Base-by-base conservation (phyloP, 2,888 invertebrate species). In the Dyspetes luteomarginatus region DNA sequence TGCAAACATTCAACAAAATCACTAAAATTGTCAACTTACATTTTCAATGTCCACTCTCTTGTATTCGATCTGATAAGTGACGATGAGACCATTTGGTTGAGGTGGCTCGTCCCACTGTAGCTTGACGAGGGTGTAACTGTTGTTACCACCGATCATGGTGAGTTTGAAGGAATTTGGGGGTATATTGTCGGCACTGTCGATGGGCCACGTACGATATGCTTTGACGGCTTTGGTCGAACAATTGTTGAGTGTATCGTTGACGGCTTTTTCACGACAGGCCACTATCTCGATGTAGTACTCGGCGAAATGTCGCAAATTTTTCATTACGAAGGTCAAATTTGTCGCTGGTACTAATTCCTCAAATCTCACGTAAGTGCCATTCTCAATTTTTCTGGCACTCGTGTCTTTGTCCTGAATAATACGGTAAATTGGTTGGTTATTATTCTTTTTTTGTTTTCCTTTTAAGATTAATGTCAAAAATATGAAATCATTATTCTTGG, bases 41-140 rank as follows among this genome's bases (percentile, higher is more conserved):
- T 95, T 94, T 88, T 94, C 94, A 52, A 95, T 94, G 77, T 96
- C 96, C 26, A 95, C 93, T 67, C 94, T 93, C 82, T 94, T 94
- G 89, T 96, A 97, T 84, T 95, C 94, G 68, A 98, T 95, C 82
- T 95, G 94, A 92, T 98, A 99, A 0, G 96, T 95, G 50, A 97
- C 94, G 56, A 98, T 95, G 78, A 96, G 94, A 1, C 99, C 98
- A 91, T 99, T 99, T 0, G 99, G 98, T 82, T 95, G 93, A 22
- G 90, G 86, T 0, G 99, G 98, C 85, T 96, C 95, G 1, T 94
- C 93, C 99, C 99, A 99, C 26, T 93, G 93, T 2, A 97, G 92
- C 58, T 94, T 95, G 12, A 97, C 94, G 84, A 93, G 94, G 0
- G 94, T 94, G 22, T 91, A 87, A 81, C 93, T 94, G 64, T 88